These are phyloP conservation scores for Merops nubicus DNA, from an alignment of 2,113 vertebrate genomes.

Conservation along the genomic window DNA sequence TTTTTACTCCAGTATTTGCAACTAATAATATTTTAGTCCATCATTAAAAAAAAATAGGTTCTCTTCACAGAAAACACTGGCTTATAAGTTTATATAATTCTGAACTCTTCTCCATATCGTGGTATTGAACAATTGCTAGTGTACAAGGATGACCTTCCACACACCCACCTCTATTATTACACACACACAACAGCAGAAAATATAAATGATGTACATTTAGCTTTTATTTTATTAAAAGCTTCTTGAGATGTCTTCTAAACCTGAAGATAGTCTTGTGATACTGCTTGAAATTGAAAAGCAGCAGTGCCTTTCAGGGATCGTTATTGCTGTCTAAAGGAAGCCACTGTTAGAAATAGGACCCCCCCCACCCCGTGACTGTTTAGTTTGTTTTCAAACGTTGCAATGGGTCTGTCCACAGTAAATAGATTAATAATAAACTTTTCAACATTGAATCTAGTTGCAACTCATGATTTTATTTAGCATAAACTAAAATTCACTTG, in stretches of 20 bases:
- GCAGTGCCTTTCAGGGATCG: neutral
- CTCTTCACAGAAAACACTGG: neutral
- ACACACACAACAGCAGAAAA: neutral
- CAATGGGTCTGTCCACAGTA: neutral
- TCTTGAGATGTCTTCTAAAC: neutral
- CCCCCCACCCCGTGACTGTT: neutral
- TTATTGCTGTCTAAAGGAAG: conserved; percentile 44
- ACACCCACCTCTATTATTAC: neutral
- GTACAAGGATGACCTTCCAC: neutral
- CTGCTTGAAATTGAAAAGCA: conserved; percentile 18
- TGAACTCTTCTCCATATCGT: neutral
- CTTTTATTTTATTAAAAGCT: neutral
- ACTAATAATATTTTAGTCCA: conserved; percentile 6
- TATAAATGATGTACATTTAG: neutral
- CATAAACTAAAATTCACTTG: neutral
- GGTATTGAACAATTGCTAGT: neutral
- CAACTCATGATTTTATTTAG: conserved; percentile 2
- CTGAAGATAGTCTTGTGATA: neutral
- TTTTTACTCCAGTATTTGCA: conserved; percentile 34
- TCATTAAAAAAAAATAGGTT: neutral
- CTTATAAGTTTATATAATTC: neutral
- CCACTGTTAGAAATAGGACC: conserved; percentile 31
- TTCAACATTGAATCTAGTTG: neutral
- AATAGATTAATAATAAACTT: conserved; percentile 48
- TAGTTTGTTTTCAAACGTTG: conserved; percentile 35